phyloP scores from a whole-genome alignment of 2,113 vertebrate genomes.

The Brachionichthys hirsutus region DNA sequence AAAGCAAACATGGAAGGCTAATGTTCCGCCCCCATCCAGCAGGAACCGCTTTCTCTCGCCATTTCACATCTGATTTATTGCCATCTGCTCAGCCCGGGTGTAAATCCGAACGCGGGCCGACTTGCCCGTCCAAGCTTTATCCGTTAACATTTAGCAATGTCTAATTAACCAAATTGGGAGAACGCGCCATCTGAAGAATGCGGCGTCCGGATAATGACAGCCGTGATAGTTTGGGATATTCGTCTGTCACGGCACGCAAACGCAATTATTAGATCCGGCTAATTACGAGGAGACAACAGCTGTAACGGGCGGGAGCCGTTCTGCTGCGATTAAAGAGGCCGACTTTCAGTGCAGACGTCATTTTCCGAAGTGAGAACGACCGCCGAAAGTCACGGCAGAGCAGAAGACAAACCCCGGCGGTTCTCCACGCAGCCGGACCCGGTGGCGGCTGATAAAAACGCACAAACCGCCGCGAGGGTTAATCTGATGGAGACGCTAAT shows the following conservation, averaged over 20 bases:
- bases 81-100: slow-evolving; percentile 67
- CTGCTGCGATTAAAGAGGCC: slow-evolving; percentile 53
- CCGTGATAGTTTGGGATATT: slow-evolving; percentile 66
- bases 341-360: slow-evolving; percentile 13
- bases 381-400: slow-evolving; percentile 29
- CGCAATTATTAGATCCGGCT: slow-evolving; percentile 69
- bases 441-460: neutral
- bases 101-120: slow-evolving; percentile 75
- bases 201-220: slow-evolving; percentile 57
- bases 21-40: slow-evolving; percentile 20
- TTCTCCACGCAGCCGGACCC: neutral
- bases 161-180: slow-evolving; percentile 71
- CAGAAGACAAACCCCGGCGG: neutral
- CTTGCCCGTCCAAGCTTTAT: slow-evolving; percentile 66
- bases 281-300: slow-evolving; percentile 67
- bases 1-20: slow-evolving; percentile 23
- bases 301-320: slow-evolving; percentile 43
- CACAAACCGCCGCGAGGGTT: neutral
- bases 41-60: slow-evolving; percentile 21
- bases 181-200: slow-evolving; percentile 41
- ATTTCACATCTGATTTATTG: slow-evolving; percentile 66
- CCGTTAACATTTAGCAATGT: slow-evolving; percentile 71
- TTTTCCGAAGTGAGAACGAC: slow-evolving; percentile 23
- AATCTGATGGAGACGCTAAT: slow-evolving; percentile 32
- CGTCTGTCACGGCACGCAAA: slow-evolving; percentile 64